Evolutionary conservation across 2,888 invertebrate species (phyloP).

Genomic region (Pseudeuparius sepicola): DNA sequence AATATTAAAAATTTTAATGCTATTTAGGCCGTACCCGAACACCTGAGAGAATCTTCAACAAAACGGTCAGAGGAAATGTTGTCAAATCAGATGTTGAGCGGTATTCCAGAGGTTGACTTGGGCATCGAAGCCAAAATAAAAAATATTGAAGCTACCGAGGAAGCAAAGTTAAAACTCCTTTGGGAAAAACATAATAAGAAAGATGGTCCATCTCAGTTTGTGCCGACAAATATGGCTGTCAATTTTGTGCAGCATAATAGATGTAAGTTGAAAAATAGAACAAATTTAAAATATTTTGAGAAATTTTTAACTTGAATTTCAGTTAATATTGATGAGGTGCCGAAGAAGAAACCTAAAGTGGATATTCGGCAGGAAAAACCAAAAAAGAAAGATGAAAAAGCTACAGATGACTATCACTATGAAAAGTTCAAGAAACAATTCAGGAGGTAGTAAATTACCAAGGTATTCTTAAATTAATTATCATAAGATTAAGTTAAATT

Average conservation of each 20-base stretch:
- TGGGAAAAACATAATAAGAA: constrained; percentile 86
- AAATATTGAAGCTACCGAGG: constrained; percentile 98
- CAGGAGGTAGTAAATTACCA: constrained; percentile 56
- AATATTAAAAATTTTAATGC: neutral
- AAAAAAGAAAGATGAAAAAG: constrained; percentile 78
- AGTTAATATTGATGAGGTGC: constrained; percentile 76
- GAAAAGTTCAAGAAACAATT: constrained; percentile 96
- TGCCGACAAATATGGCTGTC: constrained; percentile 96
- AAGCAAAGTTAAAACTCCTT: constrained; percentile 86
- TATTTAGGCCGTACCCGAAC: constrained; percentile 63
- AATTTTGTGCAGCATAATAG: constrained; percentile 97
- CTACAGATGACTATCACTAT: constrained; percentile 95
- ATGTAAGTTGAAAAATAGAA: constrained; percentile 52
- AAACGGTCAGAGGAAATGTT: constrained; percentile 96
- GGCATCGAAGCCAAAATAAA: constrained; percentile 98
- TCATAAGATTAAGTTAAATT: too few species aligned
- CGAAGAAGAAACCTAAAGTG: constrained; percentile 49
- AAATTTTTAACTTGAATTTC: constrained; percentile 26
- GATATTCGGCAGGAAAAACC: constrained; percentile 45
- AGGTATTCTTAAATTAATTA: too few species aligned
- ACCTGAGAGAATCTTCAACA: constrained; percentile 63
- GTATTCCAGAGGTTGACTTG: constrained; percentile 97
- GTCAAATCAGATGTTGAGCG: constrained; percentile 99
- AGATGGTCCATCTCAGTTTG: constrained; percentile 89
- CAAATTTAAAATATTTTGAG: neutral